Conservation (phyloP, 2,797 vertebrate genomes). For the Florisuga fusca region DNA sequence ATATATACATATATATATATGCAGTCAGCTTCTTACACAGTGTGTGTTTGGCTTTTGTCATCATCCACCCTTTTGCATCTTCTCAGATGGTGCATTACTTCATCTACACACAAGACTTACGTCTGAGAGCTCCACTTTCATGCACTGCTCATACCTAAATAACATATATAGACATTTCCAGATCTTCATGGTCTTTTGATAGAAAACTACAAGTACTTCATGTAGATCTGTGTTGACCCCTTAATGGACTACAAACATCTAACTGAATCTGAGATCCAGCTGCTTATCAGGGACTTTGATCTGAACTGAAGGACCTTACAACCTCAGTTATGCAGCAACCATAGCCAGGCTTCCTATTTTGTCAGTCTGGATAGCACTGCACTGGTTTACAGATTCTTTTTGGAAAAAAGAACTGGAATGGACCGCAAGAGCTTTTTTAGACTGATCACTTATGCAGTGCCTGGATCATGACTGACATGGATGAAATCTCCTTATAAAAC, state of each 20-base stretch:
- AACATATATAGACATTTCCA: fast-evolving
- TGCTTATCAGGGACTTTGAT: no score
- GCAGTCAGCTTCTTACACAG: not conserved
- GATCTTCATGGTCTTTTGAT: not conserved
- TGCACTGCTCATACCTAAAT: not conserved
- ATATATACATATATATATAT: no score
- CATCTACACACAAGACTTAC: not conserved
- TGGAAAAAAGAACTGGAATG: not conserved
- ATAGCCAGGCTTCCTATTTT: not conserved
- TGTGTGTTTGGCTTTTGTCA: not conserved
- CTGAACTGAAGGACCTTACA: not conserved
- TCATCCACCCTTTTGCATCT: fast-evolving
- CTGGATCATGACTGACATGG: not conserved
- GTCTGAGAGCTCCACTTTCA: not conserved
- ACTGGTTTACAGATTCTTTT: not conserved
- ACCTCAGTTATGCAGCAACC: not conserved
- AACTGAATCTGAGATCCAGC: not conserved
- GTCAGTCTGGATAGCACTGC: not conserved
- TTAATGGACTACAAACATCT: not conserved
- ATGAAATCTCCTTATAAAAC: not conserved
- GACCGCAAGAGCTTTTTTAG: not conserved
- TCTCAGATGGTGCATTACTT: not conserved
- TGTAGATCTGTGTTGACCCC: not conserved
- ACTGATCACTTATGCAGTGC: not conserved
- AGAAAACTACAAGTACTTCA: not conserved